Percentiles rank a stretch among this genome's conserved stretches.
These are phyloP conservation scores for Tetramorium alpestre DNA, from an alignment of 1,140 invertebrate species.

Conservation along the genomic window DNA sequence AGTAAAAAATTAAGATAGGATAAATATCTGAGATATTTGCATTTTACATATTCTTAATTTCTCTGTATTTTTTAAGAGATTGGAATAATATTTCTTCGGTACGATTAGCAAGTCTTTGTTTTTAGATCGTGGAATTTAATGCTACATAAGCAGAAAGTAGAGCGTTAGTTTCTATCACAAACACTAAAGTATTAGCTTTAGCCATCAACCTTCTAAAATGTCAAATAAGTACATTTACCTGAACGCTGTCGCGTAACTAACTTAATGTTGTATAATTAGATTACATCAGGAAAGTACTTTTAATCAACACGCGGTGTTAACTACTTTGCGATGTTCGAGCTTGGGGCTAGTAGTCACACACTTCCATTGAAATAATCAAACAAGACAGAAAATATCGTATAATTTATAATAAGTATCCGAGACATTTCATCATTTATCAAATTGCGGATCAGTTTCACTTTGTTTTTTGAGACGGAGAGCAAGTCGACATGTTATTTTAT, in stretches of 20 bases:
- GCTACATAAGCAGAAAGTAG: background rate
- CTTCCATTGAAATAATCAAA: conserved; percentile 18
- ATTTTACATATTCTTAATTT: background rate
- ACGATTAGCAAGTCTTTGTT: background rate
- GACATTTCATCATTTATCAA: background rate
- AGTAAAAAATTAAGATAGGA: background rate
- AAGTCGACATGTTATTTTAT: conserved; percentile 13
- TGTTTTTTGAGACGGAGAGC: background rate
- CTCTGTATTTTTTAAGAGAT: background rate
- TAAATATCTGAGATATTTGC: background rate
- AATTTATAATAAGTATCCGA: background rate
- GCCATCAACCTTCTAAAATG: background rate
- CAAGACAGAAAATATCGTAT: background rate
- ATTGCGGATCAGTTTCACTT: background rate
- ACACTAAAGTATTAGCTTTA: conserved; percentile 27
- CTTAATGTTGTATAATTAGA: conserved; percentile 16
- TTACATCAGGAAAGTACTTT: conserved; percentile 38
- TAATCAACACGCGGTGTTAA: conserved; percentile 18
- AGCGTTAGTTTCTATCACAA: background rate
- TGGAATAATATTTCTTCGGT: background rate
- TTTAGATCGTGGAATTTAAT: background rate
- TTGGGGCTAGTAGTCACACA: background rate
- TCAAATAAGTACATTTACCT: conserved; percentile 30
- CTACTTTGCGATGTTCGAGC: conserved; percentile 4
- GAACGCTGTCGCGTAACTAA: conserved; percentile 31